Base-by-base conservation (phyloP, 2,797 vertebrate genomes). In the Apodemus agrarius region DNA sequence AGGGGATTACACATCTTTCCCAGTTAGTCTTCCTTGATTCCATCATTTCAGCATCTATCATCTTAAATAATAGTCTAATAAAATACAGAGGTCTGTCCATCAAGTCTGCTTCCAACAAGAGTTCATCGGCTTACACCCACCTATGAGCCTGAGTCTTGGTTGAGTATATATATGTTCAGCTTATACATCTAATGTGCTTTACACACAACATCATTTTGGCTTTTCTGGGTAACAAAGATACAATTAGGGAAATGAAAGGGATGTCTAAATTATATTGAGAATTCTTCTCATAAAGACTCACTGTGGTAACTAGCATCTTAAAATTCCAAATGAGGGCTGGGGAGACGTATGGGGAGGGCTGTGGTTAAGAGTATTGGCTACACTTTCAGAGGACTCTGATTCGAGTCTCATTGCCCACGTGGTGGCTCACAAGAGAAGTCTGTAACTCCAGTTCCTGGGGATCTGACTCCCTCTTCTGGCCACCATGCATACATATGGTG, bases 281-380 rank as follows among this genome's bases (percentile, higher is more conserved):
- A 94, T 52, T 90, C 78, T 96, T 96, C 89, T 83, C 40, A 31
- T 54, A 34, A 89, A 49, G 80, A 92, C 93, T 82, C 46, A 16
- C 3, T 14, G 4, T 49, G n/a, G 69, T 87, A 79, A 83, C 49
- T 22, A 65, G 14, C 52, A 79, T 90, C 40, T 90, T 61, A 37
- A 10, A 94, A 49, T 22, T 88, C 40, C 57, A n/a, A 37, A 61
- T 78, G 85, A 79, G 65, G 61, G 34, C 65, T 86, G 34, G 84
- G 52, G 31, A 85, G 40, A 85, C 14, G 31, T 19, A n/a, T n/a
- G n/a, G n/a, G n/a, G n/a, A n/a, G n/a, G 31, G n/a, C 43, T 49
- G 43, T 67, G 83, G 63, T 85, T 85, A 67, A 52, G 61, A 67
- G 43, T 31, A 67, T 7, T 49, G 31, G 31, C 19, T 85, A 1